These are phyloP conservation scores for Barnardius zonarius DNA, from an alignment of 2,113 vertebrate genomes.

Conservation along the genomic window DNA sequence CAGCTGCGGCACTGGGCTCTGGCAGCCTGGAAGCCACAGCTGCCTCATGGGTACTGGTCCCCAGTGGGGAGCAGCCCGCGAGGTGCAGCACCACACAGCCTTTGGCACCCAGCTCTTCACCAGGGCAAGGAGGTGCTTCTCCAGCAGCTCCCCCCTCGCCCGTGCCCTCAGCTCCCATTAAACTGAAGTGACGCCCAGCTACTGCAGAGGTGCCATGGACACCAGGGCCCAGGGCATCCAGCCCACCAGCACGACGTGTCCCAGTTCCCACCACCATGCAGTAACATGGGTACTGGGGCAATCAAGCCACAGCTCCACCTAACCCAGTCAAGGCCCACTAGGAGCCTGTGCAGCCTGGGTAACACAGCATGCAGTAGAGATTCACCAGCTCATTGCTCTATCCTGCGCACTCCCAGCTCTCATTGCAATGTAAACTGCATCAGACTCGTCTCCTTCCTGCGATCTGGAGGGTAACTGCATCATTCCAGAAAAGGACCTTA, in stretches of 20 bases:
- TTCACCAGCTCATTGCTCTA: no score
- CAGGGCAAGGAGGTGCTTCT: not conserved
- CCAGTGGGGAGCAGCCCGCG: not conserved
- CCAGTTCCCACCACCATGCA: rapidly evolving
- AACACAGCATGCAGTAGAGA: not conserved
- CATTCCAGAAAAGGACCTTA: not conserved
- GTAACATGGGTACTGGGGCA: not conserved
- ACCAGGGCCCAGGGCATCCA: not conserved
- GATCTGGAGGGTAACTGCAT: not conserved
- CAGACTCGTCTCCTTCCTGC: not conserved
- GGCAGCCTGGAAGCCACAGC: not conserved
- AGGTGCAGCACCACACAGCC: not conserved
- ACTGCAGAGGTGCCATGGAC: not conserved
- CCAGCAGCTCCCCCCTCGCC: not conserved
- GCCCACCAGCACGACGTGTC: rapidly evolving
- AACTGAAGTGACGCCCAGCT: not conserved
- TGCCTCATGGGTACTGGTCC: not conserved
- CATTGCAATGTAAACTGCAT: not conserved
- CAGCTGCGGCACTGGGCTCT: not conserved
- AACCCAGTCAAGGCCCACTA: rapidly evolving
- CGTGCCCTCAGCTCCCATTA: not conserved
- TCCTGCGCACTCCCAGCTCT: not conserved
- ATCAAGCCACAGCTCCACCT: not conserved
- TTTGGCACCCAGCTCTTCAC: not conserved
- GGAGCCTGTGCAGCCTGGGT: not conserved